A percentile compares a stretch with the other conserved stretches of the same genome.
Evolutionary conservation across 2,797 vertebrate species (phyloP).

Genomic region (Oreochromis mossambicus): DNA sequence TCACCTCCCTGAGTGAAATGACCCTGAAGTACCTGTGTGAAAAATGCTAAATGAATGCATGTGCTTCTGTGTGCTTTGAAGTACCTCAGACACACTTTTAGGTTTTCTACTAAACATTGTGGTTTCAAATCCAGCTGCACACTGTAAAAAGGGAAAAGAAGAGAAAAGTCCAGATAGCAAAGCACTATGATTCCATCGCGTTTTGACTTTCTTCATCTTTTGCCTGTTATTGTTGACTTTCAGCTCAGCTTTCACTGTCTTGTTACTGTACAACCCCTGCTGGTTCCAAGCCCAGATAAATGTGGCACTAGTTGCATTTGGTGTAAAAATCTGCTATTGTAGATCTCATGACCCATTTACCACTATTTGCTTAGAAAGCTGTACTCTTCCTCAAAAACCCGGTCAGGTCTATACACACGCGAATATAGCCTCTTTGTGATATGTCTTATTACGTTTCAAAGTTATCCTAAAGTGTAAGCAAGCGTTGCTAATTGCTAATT

Average conservation of each 20-base stretch:
- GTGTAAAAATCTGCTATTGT: background rate
- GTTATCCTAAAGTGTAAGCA: background rate
- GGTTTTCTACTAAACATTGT: background rate
- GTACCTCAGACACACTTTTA: background rate
- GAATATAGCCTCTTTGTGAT: background rate
- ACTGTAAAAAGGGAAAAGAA: background rate
- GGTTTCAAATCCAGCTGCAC: background rate
- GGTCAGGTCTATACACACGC: accelerated
- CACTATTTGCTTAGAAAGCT: background rate
- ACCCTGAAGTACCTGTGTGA: background rate
- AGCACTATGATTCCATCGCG: accelerated
- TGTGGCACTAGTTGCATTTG: background rate
- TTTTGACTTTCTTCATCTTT: background rate
- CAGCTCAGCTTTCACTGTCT: background rate
- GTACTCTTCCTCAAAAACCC: background rate
- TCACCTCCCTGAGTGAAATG: background rate
- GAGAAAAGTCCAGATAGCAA: background rate
- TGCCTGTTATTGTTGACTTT: background rate
- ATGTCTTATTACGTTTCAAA: background rate
- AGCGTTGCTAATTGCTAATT: background rate
- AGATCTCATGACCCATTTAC: background rate
- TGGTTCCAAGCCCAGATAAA: background rate
- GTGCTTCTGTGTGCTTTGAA: background rate
- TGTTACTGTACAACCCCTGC: background rate
- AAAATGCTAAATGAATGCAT: background rate